Evolutionary conservation across 2,113 vertebrate species (phyloP).

Genomic region (Maccullochella peelii): DNA sequence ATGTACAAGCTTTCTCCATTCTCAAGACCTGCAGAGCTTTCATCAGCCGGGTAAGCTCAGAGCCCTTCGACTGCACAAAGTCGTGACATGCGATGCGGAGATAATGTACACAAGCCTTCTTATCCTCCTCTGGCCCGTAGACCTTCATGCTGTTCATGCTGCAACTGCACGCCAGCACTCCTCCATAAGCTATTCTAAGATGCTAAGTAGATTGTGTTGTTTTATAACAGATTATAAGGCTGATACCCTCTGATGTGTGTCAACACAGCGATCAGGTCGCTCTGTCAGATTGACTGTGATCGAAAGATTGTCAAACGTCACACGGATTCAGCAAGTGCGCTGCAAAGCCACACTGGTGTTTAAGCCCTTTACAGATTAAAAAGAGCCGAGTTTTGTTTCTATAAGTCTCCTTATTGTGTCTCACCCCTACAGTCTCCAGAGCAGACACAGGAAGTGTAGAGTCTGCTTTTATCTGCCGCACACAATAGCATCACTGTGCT

Average conservation of each 20-base stretch:
- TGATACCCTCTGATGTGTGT: slow-evolving; percentile 45
- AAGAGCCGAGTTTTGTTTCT: slow-evolving; percentile 30
- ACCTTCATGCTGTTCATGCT: slow-evolving; percentile 3
- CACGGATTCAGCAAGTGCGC: neutral
- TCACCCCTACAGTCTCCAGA: slow-evolving; percentile 32
- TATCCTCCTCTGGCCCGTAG: neutral
- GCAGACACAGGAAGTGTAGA: slow-evolving; percentile 67
- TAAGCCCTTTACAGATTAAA: slow-evolving; percentile 31
- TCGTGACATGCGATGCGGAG: slow-evolving; percentile 33
- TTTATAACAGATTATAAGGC: slow-evolving; percentile 60
- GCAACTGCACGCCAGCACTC: slow-evolving; percentile 21
- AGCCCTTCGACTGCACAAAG: slow-evolving; percentile 16
- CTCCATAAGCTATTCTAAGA: slow-evolving; percentile 32
- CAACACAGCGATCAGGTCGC: slow-evolving; percentile 40
- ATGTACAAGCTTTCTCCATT: slow-evolving; percentile 43
- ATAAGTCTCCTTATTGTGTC: slow-evolving; percentile 36
- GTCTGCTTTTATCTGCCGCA: slow-evolving; percentile 66
- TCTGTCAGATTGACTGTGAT: slow-evolving; percentile 25
- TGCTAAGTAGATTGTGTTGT: slow-evolving; percentile 45
- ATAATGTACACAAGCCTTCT: neutral
- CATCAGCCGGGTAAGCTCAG: neutral
- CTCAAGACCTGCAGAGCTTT: neutral
- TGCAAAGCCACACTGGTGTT: slow-evolving; percentile 20
- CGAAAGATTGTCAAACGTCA: slow-evolving; percentile 39
- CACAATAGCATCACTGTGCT: slow-evolving; percentile 71